Percentiles rank a stretch among this genome's conserved stretches.
Conservation (phyloP, 2,888 invertebrate species). For the Brenthis hecate region DNA sequence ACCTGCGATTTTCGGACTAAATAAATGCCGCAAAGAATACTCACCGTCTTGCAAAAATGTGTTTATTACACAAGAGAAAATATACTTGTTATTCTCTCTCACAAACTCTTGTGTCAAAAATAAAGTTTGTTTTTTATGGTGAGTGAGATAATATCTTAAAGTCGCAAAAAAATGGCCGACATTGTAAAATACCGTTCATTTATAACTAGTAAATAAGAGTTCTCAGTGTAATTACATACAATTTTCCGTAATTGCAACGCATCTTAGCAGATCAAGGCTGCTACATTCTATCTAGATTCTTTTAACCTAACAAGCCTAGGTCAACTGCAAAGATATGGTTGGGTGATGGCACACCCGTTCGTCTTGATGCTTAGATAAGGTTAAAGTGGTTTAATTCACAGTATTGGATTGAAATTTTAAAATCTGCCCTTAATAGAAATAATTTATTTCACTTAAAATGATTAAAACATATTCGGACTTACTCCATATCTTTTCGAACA, state of each 20-base stretch:
- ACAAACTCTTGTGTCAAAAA: no score
- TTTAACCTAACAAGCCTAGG: slow-evolving; percentile 33
- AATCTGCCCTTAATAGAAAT: no score
- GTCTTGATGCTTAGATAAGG: slow-evolving; percentile 20
- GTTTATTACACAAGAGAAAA: no score
- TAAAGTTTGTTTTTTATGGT: background rate
- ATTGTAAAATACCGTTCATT: no score
- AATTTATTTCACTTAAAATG: no score
- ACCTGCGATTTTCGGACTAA: no score
- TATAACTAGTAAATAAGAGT: background rate
- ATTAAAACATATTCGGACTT: no score
- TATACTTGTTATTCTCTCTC: no score
- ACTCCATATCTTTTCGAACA: no score
- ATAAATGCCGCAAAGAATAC: no score
- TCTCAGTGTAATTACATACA: slow-evolving; percentile 3
- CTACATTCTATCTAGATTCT: slow-evolving; percentile 22
- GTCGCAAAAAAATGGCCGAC: background rate
- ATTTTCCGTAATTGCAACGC: slow-evolving; percentile 21
- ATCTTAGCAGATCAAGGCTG: slow-evolving; percentile 31
- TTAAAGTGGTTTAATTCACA: slow-evolving; percentile 14
- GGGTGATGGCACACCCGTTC: slow-evolving; percentile 26
- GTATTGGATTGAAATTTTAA: background rate
- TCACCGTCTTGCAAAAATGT: no score
- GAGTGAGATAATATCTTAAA: background rate
- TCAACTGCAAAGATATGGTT: slow-evolving; percentile 17